Evolutionary conservation across 2,888 invertebrate species (phyloP).

Genomic region (Muschampia staudingeri): DNA sequence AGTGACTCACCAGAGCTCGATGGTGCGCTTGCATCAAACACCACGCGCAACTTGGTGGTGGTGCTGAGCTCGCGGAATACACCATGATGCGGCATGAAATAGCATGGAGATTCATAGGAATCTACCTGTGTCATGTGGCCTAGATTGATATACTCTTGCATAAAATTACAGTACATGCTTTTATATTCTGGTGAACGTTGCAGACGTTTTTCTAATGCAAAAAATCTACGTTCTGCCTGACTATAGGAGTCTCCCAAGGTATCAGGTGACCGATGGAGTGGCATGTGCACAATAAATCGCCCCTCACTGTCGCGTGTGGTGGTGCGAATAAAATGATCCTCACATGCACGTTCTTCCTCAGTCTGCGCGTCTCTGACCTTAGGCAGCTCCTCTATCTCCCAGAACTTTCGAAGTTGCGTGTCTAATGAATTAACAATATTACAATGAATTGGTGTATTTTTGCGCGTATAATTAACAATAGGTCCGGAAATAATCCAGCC

Average conservation of each 20-base stretch:
- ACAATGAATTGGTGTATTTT: conserved; percentile 24
- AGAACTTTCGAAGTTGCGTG: conserved; percentile 24
- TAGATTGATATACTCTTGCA: conserved; percentile 57
- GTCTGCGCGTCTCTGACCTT: conserved; percentile 45
- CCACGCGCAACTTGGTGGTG: conserved; percentile 51
- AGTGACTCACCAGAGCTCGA: conserved; percentile 54
- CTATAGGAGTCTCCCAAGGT: conserved; percentile 56
- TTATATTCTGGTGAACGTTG: conserved; percentile 46
- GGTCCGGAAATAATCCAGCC: conserved; percentile 44
- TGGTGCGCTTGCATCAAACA: conserved; percentile 55
- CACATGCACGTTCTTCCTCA: conserved; percentile 25
- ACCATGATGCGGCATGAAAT: conserved; percentile 61
- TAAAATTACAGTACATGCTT: conserved; percentile 59
- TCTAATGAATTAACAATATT: conserved; percentile 36
- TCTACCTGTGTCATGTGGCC: conserved; percentile 58
- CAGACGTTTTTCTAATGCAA: conserved; percentile 56
- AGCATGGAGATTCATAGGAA: conserved; percentile 37
- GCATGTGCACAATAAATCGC: conserved; percentile 57
- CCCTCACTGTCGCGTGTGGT: conserved; percentile 52
- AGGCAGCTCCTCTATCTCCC: conserved; percentile 31
- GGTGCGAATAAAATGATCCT: conserved; percentile 35
- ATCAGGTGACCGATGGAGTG: conserved; percentile 48
- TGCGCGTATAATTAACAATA: conserved; percentile 17
- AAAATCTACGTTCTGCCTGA: conserved; percentile 53
- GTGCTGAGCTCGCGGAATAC: conserved; percentile 54